Base-by-base conservation (phyloP, 2,888 invertebrate species). In the Xanthorhoe designata region DNA sequence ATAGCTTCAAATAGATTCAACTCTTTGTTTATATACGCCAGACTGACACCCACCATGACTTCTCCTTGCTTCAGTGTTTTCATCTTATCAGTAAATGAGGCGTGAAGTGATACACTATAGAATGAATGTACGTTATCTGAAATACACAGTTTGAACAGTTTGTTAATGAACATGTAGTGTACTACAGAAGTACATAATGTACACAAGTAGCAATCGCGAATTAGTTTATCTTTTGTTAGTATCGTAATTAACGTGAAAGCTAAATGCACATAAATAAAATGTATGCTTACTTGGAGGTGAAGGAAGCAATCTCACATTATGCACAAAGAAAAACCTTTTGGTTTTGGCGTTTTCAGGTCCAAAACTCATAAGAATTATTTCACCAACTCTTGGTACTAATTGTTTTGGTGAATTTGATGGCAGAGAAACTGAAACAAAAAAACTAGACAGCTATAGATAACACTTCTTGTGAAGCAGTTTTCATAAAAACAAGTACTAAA, bases 1-100 rank as follows among this genome's bases (percentile, higher is more conserved):
- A 96, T 91, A 0, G 96, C 95, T 79, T 95, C 95, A 66, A 96
- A 94, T 64, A 95, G 85, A 66, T 94, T 92, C 66, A 96, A 82
- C 69, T 94, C 94, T 18, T 92, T 92, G 58, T 86, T 87, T 38
- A 93, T 88, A 68, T 87, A 89, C 0, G 88, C 85, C 51, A 93
- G 75, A 29, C 69, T 83, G 35, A 71, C 76, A 0, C 83, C 91
- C 15, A 73, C 65, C 68, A 93, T 80, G 2, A 82, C 53, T 69
- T 90, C 88, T 1, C 92, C 92, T 13, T 76, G 79, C 61, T 78
- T 83, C 47, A 93, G 67, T 0, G 61, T 50, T 60, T 69, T 78
- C 83, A 91, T 85, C 72, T 87, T 90, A 15, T 89, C 88, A 0
- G 89, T 88, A 69, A 81, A 89, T n/a, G 83, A 86, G 0, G 88